Evolutionary conservation across 2,797 vertebrate species (phyloP).

Genomic region (Cephalopachus bancanus): DNA sequence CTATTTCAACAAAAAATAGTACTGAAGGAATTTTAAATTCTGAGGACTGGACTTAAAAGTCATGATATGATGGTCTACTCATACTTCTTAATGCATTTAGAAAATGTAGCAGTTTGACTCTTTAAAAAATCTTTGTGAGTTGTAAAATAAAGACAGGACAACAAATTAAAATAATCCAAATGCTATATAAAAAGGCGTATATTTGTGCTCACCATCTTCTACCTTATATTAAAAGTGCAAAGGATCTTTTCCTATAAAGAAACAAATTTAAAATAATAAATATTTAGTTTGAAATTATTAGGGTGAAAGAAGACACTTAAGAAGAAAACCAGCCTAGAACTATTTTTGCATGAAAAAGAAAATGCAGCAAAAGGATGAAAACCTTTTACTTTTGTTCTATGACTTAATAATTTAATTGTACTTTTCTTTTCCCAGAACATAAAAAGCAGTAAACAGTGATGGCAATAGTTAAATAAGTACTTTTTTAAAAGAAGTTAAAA

Average conservation of each 20-base stretch:
- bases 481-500: neutral
- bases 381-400: conserved; percentile 16
- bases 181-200: neutral
- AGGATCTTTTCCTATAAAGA: neutral
- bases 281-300: neutral
- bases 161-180: neutral
- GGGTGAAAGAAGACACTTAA: neutral
- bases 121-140: neutral
- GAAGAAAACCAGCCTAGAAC: conserved; percentile 1
- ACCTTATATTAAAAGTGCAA: conserved; percentile 11
- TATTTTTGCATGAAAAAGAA: conserved; percentile 57
- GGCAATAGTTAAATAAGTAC: neutral
- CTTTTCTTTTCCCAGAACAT: neutral
- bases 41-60: neutral
- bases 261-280: neutral
- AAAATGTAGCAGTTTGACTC: neutral
- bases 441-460: neutral
- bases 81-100: neutral
- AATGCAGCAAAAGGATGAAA: neutral
- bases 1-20: neutral
- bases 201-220: neutral
- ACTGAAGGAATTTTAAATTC: neutral
- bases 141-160: neutral
- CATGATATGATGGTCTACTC: neutral
- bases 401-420: conserved; percentile 49